A percentile compares a stretch with the other conserved stretches of the same genome.
Evolutionary conservation across 2,888 invertebrate genomes (phyloP).

Genomic region (Pemphredon lugubris): DNA sequence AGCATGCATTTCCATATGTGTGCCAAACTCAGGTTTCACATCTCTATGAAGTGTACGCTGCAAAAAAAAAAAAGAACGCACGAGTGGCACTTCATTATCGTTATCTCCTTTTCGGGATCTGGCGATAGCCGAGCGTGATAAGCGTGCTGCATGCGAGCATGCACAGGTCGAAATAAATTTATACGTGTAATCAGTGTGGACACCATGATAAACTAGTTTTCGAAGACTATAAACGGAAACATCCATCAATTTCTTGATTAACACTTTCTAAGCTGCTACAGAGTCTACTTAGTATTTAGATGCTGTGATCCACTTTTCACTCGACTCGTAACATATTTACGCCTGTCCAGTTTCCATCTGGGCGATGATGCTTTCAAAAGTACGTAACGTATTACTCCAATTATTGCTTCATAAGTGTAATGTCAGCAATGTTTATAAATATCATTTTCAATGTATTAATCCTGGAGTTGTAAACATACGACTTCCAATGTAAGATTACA

Average conservation of each 20-base stretch:
- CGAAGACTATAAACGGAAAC: conserved; percentile 31
- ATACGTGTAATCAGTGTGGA: neutral
- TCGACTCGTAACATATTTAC: conserved; percentile 39
- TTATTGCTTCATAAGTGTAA: conserved; percentile 6
- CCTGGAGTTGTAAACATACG: no score
- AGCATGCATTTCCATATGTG: neutral
- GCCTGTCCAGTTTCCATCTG: conserved; percentile 28
- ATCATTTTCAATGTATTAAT: neutral
- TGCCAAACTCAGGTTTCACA: conserved; percentile 27
- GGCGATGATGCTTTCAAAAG: conserved; percentile 23
- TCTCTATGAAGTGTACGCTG: neutral
- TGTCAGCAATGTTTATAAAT: neutral
- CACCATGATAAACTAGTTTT: conserved; percentile 23
- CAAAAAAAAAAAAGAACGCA: conserved; percentile 18
- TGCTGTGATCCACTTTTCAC: conserved; percentile 48
- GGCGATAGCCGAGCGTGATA: conserved; percentile 15
- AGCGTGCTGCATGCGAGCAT: neutral
- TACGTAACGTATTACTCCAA: conserved; percentile 8
- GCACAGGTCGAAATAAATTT: neutral
- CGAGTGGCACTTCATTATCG: conserved; percentile 27
- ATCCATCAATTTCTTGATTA: conserved; percentile 43
- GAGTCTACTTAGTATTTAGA: conserved; percentile 36
- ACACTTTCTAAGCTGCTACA: conserved; percentile 44
- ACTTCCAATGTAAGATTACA: no score
- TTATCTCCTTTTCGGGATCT: conserved; percentile 24